phyloP scores from a whole-genome alignment of 2,888 invertebrate species.

The Hydroisotoma schaefferi region DNA sequence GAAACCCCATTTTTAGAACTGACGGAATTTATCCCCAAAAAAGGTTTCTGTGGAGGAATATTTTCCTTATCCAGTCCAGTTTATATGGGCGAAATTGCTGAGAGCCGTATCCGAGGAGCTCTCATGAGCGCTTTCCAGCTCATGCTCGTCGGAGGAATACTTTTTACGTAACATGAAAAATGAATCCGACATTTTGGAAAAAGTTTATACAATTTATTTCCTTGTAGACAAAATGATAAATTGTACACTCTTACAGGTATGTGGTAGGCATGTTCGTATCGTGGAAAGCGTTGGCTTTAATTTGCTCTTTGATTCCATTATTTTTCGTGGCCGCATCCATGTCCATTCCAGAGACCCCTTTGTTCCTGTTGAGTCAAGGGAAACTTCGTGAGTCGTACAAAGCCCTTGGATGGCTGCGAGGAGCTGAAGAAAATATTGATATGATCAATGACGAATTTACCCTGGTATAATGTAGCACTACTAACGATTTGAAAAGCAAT shows the following conservation, averaged over 20 bases:
- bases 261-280: conserved; percentile 64
- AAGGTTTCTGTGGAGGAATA: conserved; percentile 72
- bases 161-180: conserved; percentile 29
- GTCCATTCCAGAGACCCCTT: conserved; percentile 73
- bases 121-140: conserved; percentile 84
- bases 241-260: conserved; percentile 60
- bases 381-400: conserved; percentile 61
- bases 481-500: no score
- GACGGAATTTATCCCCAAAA: no score
- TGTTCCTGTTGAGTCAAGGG: conserved; percentile 62
- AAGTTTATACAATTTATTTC: background rate
- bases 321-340: conserved; percentile 68
- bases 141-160: conserved; percentile 58
- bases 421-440: no score
- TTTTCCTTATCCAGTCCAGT: conserved; percentile 79
- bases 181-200: background rate
- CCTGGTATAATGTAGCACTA: no score
- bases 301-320: conserved; percentile 65
- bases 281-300: conserved; percentile 62
- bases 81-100: conserved; percentile 79
- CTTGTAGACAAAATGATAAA: conserved; percentile 50
- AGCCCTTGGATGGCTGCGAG: conserved; percentile 71
- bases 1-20: no score
- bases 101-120: conserved; percentile 75
- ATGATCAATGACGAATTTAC: no score